Percentiles rank a stretch among this genome's conserved stretches.
These are phyloP conservation scores for Caenorhabditis zanzibari DNA, from an alignment of 2,888 invertebrate species.

Conservation along the genomic window DNA sequence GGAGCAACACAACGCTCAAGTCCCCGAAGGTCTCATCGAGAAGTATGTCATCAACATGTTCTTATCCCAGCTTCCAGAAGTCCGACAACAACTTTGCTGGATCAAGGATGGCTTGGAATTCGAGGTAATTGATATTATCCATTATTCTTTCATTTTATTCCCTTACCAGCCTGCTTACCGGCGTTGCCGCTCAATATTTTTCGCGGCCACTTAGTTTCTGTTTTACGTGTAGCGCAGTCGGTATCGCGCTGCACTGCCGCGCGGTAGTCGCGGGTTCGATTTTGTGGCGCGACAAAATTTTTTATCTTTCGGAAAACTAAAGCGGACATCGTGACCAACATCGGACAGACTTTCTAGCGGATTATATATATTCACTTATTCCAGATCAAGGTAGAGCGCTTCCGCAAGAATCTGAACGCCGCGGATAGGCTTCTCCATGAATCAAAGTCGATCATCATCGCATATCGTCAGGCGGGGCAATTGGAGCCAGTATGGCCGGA, in stretches of 20 bases:
- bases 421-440: not conserved
- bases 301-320: no score
- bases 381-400: not conserved
- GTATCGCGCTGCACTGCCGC: no score
- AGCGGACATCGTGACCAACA: no score
- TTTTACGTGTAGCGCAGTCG: no score
- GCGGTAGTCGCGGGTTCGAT: no score
- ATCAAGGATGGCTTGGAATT: slow-evolving; percentile 1
- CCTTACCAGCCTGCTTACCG: no score
- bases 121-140: not conserved
- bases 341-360: no score
- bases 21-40: not conserved
- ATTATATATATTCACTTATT: no score
- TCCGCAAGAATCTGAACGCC: not conserved
- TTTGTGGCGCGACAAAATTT: no score
- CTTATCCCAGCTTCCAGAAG: not conserved
- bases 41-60: not conserved
- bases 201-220: no score
- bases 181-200: no score
- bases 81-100: not conserved
- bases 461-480: not conserved
- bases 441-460: not conserved
- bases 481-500: not conserved
- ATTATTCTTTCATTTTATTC: no score
- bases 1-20: not conserved